These are phyloP conservation scores for Catagonus wagneri DNA, from an alignment of 2,113 vertebrate species.

Conservation along the genomic window DNA sequence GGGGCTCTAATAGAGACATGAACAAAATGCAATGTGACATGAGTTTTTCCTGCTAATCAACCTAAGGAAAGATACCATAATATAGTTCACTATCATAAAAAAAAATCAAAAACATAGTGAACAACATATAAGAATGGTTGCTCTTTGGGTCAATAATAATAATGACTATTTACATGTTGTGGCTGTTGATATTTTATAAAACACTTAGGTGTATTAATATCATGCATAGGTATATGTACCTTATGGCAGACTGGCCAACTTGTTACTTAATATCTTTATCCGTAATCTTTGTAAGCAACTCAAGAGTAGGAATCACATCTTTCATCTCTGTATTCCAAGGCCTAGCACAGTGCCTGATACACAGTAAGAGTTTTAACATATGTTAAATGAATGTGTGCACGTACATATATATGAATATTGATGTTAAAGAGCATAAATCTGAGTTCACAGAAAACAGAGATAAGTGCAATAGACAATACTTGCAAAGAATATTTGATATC, in stretches of 20 bases:
- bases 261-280: not conserved
- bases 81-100: not conserved
- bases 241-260: not conserved
- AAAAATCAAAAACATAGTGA: not conserved
- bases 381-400: not conserved
- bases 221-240: not conserved
- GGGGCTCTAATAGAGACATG: not conserved
- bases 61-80: not conserved
- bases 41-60: constrained; percentile 1
- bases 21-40: not conserved
- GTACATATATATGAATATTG: not conserved
- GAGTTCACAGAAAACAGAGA: constrained; percentile 24
- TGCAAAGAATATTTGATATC: constrained; percentile 48
- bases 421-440: constrained; percentile 36
- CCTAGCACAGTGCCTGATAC: not conserved
- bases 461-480: constrained; percentile 1
- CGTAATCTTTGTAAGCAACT: not conserved
- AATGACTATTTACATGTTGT: constrained; percentile 6
- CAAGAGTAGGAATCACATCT: constrained; percentile 15
- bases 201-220: not conserved
- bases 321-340: constrained; percentile 46
- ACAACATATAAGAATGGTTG: not conserved
- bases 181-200: constrained; percentile 16
- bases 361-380: not conserved
- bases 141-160: constrained; percentile 18